Percentiles rank a stretch among this genome's conserved stretches.
Evolutionary conservation across 2,797 vertebrate genomes (phyloP).

Genomic region (Tapirus indicus): DNA sequence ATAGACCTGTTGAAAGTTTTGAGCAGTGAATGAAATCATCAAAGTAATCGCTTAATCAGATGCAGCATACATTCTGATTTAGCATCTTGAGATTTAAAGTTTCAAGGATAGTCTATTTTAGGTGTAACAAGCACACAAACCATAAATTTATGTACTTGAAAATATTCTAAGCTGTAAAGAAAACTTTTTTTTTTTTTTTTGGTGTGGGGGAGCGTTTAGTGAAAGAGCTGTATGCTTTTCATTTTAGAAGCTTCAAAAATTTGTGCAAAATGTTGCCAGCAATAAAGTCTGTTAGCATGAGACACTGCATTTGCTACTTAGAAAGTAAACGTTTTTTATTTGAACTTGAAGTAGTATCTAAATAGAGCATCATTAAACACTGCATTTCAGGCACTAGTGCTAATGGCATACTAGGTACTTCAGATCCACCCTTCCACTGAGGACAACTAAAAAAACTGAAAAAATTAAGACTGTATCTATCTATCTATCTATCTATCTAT

Average conservation of each 20-base stretch:
- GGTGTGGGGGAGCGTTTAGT: fast-evolving
- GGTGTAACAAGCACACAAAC: not conserved
- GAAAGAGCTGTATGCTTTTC: not conserved
- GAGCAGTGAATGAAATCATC: not conserved
- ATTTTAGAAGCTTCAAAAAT: not conserved
- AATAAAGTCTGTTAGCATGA: not conserved
- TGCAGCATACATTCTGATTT: not conserved
- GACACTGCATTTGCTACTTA: not conserved
- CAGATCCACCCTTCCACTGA: not conserved
- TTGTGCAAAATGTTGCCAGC: not conserved
- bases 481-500: not conserved
- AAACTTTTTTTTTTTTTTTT: not conserved
- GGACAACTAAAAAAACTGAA: not conserved
- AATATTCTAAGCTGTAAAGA: not conserved
- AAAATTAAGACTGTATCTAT: not conserved
- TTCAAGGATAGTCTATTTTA: not conserved
- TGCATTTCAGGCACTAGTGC: not conserved
- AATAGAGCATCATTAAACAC: not conserved
- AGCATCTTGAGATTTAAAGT: not conserved
- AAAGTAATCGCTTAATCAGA: not conserved
- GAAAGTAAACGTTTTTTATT: not conserved
- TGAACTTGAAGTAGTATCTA: not conserved
- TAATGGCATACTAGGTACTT: not conserved
- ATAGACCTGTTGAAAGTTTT: not conserved
- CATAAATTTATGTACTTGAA: not conserved